Base-by-base conservation (phyloP, 2,888 invertebrate species). In the Troides aeacus region DNA sequence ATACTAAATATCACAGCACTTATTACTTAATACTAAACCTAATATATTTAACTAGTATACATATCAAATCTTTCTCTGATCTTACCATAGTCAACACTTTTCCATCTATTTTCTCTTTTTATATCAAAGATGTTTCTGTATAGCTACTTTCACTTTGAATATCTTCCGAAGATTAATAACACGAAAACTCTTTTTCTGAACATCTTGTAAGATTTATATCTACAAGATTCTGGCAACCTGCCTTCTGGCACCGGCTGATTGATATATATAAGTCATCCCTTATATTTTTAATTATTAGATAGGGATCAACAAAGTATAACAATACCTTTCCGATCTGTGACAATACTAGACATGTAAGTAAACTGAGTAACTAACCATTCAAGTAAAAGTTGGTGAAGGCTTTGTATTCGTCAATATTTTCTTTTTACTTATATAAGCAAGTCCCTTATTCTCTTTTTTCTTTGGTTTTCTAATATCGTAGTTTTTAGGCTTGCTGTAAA, bases 151-250 rank as follows among this genome's bases (percentile, higher is more conserved):
- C 18, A 53, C 24, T n/a, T 12, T 23, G 15, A 46, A 56, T 56
- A 56, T 12, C 10, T 61, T 59, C 21, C 42, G 15, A 59, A 24
- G 15, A 58, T 72, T 72, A 72, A 72, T 74, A 71, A 74, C 74
- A 77, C 74, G 75, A 74, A 77, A 79, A 75, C 78, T 76, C 76
- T 75, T 24, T 84, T 82, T 81, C 85, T 84, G 83, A 84, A 79
- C 78, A 83, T 81, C 80, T 74, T 81, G 74, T 56, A 77, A 85
- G 88, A 88, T 89, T 89, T 88, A 89, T 88, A 83, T 82, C 84
- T 85, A 85, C 86, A 85, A 85, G 81, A 78, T 83, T 79, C 85
- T 89, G 89, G 89, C 89, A 89, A 85, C 83, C 84, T 88, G 89
- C 88, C 88, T 82, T 82, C 84, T 89, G 87, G 88, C 88, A 87